Percentiles rank a stretch among this genome's conserved stretches.
These are phyloP conservation scores for Drosophila sechellia DNA, from an alignment of 1,140 invertebrate species.

Conservation along the genomic window DNA sequence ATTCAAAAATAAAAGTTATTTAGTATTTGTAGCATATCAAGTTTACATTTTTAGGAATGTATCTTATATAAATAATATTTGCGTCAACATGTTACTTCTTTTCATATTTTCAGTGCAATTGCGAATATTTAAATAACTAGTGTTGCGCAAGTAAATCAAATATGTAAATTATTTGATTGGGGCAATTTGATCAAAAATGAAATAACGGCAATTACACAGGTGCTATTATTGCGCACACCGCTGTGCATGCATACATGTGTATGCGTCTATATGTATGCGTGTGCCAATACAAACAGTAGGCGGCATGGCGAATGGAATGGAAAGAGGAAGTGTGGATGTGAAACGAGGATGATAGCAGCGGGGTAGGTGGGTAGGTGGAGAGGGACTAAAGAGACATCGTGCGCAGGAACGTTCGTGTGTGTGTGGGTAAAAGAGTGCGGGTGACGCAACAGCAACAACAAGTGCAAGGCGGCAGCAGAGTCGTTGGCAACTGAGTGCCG, in stretches of 20 bases:
- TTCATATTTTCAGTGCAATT: neutral
- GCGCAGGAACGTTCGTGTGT: slow-evolving; percentile 32
- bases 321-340: slow-evolving; percentile 20
- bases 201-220: slow-evolving; percentile 1
- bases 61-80: no score
- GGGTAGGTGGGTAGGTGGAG: neutral
- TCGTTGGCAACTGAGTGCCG: slow-evolving; percentile 74
- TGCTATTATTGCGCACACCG: slow-evolving; percentile 11
- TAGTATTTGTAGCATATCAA: no score
- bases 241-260: slow-evolving; percentile 1
- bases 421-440: slow-evolving; percentile 58
- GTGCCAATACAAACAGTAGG: slow-evolving; percentile 59
- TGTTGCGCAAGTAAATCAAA: neutral
- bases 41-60: no score
- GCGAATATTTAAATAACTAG: neutral
- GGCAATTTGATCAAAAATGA: neutral
- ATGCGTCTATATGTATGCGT: neutral
- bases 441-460: slow-evolving; percentile 82
- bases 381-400: slow-evolving; percentile 41
- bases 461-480: slow-evolving; percentile 72
- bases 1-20: neutral
- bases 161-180: neutral
- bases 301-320: slow-evolving; percentile 38
- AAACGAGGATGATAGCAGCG: neutral
- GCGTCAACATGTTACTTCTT: no score